These are phyloP conservation scores for Sinella curviseta DNA, from an alignment of 1,140 invertebrate genomes.

Conservation along the genomic window DNA sequence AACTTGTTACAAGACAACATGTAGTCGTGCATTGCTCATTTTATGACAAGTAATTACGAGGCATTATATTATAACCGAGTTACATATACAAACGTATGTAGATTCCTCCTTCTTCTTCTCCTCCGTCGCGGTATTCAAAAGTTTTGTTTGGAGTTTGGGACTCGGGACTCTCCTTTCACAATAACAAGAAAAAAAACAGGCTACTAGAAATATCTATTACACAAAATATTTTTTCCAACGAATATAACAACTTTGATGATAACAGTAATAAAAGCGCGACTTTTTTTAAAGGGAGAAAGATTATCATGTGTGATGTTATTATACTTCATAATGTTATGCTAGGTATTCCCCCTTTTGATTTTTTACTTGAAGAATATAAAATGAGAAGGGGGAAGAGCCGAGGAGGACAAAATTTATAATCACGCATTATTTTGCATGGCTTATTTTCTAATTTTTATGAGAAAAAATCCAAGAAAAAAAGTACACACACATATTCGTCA, in stretches of 20 bases:
- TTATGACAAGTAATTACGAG: constrained; percentile 25
- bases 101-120: too few relatives aligned
- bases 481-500: too few relatives aligned
- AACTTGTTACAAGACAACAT: not conserved
- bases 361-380: too few relatives aligned
- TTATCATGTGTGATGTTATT: not conserved
- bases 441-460: not conserved
- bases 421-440: not conserved
- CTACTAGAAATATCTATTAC: too few relatives aligned
- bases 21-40: constrained; percentile 3
- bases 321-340: too few relatives aligned
- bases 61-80: constrained; percentile 13
- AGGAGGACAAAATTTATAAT: constrained; percentile 7
- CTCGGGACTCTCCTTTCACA: too few relatives aligned
- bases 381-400: too few relatives aligned
- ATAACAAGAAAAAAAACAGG: too few relatives aligned
- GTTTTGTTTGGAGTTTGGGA: too few relatives aligned
- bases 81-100: not conserved
- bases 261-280: not conserved
- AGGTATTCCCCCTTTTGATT: too few relatives aligned
- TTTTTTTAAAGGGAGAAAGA: not conserved
- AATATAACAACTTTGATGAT: not conserved
- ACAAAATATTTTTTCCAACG: too few relatives aligned
- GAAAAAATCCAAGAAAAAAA: not conserved
- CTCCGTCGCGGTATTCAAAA: too few relatives aligned